Conservation (phyloP, 2,888 invertebrate genomes). For the Meteorus cinctellus region DNA sequence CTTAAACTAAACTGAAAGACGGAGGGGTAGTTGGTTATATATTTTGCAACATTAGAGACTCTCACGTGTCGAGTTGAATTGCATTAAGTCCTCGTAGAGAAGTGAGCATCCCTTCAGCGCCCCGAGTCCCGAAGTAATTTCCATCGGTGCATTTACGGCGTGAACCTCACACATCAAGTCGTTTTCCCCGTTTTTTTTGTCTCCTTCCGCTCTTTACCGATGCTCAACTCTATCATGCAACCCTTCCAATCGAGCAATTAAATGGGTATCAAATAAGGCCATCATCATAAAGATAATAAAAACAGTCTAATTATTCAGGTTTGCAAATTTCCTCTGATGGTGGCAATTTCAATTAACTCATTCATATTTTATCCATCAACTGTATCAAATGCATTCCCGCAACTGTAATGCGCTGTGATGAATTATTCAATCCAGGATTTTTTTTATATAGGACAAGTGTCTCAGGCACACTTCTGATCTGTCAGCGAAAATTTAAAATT, state of each 20-base stretch:
- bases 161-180: neutral
- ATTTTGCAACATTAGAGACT: conserved; percentile 8
- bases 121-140: conserved; percentile 27
- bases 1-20: conserved; percentile 3
- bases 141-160: conserved; percentile 11
- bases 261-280: neutral
- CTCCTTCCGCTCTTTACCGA: neutral
- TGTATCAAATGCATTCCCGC: no score
- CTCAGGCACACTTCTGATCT: no score
- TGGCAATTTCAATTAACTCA: no score
- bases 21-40: neutral
- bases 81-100: conserved; percentile 34
- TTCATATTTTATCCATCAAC: no score
- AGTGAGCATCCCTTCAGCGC: neutral
- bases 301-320: neutral
- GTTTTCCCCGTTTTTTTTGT: neutral
- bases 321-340: no score
- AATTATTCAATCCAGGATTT: no score
- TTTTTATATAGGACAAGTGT: no score
- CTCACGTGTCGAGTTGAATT: conserved; percentile 27
- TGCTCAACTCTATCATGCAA: neutral
- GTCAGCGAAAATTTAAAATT: no score
- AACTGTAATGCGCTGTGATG: no score
- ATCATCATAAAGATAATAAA: neutral
- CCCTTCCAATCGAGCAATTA: neutral